Evolutionary conservation across 1,140 invertebrate genomes (phyloP).

Genomic region (Microplitis demolitor): DNA sequence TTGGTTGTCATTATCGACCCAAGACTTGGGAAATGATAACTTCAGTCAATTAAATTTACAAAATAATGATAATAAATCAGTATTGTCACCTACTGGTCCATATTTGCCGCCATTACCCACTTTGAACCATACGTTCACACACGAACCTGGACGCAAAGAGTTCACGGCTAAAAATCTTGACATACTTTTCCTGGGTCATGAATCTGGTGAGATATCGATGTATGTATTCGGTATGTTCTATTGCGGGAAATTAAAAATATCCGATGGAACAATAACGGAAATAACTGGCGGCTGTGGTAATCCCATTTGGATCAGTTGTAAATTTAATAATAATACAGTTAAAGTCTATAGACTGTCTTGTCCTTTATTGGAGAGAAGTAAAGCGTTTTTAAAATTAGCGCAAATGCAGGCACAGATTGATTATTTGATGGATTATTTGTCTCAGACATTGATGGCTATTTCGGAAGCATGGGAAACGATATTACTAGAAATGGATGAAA

Average conservation of each 20-base stretch:
- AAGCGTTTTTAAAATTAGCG: constrained; percentile 55
- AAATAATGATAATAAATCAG: constrained; percentile 31
- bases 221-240: constrained; percentile 85
- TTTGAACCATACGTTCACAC: constrained; percentile 65
- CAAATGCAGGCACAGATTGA: constrained; percentile 56
- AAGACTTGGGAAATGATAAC: constrained; percentile 25
- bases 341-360: constrained; percentile 46
- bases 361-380: constrained; percentile 46
- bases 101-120: constrained; percentile 65
- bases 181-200: constrained; percentile 70
- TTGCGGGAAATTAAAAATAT: constrained; percentile 72
- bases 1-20: constrained; percentile 58
- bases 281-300: constrained; percentile 48
- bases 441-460: constrained; percentile 80
- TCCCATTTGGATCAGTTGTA: constrained; percentile 52
- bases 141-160: constrained; percentile 56
- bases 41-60: constrained; percentile 14
- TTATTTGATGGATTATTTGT: constrained; percentile 69
- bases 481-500: constrained; percentile 91
- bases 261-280: constrained; percentile 48
- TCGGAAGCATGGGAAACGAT: constrained; percentile 95
- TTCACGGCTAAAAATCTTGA: constrained; percentile 50
- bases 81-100: constrained; percentile 46
- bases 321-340: constrained; percentile 35
- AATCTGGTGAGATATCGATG: constrained; percentile 73